A percentile compares a stretch with the other conserved stretches of the same genome.
Conservation (phyloP, 2,888 invertebrate species). For the Alcis repandata region DNA sequence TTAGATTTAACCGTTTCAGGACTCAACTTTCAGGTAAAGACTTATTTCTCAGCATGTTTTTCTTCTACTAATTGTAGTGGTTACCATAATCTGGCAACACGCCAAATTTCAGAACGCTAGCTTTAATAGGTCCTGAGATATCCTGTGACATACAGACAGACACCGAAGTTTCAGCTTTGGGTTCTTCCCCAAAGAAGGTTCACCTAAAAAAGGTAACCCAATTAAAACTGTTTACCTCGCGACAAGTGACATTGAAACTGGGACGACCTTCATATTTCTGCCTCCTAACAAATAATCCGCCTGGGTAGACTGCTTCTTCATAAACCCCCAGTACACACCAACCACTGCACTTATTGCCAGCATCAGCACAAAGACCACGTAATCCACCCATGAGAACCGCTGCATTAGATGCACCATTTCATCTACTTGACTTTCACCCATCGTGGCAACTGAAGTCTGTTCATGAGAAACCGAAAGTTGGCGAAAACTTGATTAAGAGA, state of each 20-base stretch:
- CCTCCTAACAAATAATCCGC: conserved; percentile 93
- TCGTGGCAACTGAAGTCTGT: conserved; percentile 45
- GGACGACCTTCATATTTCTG: conserved; percentile 93
- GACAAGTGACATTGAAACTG: conserved; percentile 94
- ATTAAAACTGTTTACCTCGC: conserved; percentile 88
- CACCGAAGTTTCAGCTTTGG: no score
- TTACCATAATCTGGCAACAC: no score
- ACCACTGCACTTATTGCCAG: conserved; percentile 91
- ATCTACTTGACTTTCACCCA: conserved; percentile 74
- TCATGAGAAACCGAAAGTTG: not conserved
- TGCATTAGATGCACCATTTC: conserved; percentile 86
- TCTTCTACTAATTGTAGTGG: no score
- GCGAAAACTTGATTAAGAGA: not conserved
- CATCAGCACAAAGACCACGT: conserved; percentile 92
- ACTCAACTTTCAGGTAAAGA: no score
- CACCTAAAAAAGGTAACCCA: conserved; percentile 14
- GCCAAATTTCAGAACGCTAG: no score
- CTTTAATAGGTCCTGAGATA: no score
- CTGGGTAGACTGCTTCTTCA: conserved; percentile 87
- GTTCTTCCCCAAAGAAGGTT: no score
- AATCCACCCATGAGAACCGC: conserved; percentile 91
- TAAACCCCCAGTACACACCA: conserved; percentile 94
- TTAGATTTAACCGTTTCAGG: no score
- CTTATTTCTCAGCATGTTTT: no score
- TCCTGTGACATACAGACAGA: no score